Evolutionary conservation across 2,797 vertebrate species (phyloP), one percentile per base, ranked within the genome.

Genomic region (Myotis daubentonii): DNA sequence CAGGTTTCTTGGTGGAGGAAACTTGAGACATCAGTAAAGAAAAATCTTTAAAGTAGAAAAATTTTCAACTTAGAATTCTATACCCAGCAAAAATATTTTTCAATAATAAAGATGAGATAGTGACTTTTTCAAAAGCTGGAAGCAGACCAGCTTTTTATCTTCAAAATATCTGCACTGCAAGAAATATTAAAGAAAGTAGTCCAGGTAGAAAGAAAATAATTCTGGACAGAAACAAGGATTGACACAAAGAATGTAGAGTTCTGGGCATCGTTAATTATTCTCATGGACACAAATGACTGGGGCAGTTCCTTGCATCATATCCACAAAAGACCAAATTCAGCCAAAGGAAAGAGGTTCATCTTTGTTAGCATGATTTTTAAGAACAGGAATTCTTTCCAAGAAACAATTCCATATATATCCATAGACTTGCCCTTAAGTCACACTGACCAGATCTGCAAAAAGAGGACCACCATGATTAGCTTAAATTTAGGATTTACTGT

Each of bases 1-100:
- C 23, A 82, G 70, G 68, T 68, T 94, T 74, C 11, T 79, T 57
- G 44, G 36, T 71, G 76, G 13, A 82, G 51, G 72, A 22, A 74
- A 28, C 5, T 38, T 49, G 23, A 85, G 41, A 85, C 62, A 28
- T 76, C 1, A 65, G 19, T 71, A 47, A 10, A 47, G 51, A 70
- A 62, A 88, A 83, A 79, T 79, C 22, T 80, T 65, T 65, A 89
- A 82, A 71, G 81, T 41, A 53, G 28, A 80, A 92, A 62, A 53
- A 2, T 15, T 66, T 89, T 71, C 15, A 72, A 62, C 17, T 23
- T 82, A 49, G 16, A 72, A 86, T 82, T 65, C 22, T 47, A 41
- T 55, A 30, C 10, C 17, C 60, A 71, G 38, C 28, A 49, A 55
- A 92, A 86, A 49, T 76, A 33, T 66, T 3, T 72, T 28, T 62